Evolutionary conservation across 2,113 vertebrate genomes (phyloP).

Genomic region (Cavia porcellus): DNA sequence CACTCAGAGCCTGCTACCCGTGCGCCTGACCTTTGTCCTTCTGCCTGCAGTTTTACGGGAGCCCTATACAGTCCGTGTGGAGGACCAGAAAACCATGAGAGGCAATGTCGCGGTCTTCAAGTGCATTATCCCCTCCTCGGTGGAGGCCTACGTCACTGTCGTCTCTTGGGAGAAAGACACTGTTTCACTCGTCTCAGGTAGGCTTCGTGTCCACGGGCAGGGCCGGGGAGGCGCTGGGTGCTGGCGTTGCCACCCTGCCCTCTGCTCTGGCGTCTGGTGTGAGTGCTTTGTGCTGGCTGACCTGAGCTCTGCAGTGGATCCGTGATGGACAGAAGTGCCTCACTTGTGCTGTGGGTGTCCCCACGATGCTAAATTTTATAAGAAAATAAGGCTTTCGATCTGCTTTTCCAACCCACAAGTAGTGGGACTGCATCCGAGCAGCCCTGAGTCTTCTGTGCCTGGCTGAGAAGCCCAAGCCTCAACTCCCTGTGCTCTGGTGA

Average conservation of each 20-base stretch:
- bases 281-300: conserved; percentile 4
- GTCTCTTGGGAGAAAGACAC: conserved; percentile 99
- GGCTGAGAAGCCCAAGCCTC: not conserved
- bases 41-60: conserved; percentile 95
- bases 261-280: not conserved
- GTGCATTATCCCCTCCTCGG: conserved; percentile 99
- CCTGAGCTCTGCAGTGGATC: conserved; percentile 54
- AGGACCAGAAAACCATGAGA: conserved; percentile 99
- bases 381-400: conserved; percentile 21
- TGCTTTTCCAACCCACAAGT: not conserved
- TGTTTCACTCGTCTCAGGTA: conserved; percentile 99
- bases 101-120: conserved; percentile 99
- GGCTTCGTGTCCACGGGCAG: not conserved
- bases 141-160: conserved; percentile 98
- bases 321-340: conserved; percentile 7
- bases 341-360: not conserved
- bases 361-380: conserved; percentile 45
- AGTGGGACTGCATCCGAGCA: not conserved
- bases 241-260: not conserved
- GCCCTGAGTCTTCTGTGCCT: not conserved
- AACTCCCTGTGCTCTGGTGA: not conserved
- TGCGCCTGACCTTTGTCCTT: not conserved
- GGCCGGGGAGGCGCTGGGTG: not conserved
- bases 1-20: too few relatives aligned
- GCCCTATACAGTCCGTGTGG: conserved; percentile 99